Conservation (phyloP, 1,140 invertebrate species). For the Drosophila punjabiensis region DNA sequence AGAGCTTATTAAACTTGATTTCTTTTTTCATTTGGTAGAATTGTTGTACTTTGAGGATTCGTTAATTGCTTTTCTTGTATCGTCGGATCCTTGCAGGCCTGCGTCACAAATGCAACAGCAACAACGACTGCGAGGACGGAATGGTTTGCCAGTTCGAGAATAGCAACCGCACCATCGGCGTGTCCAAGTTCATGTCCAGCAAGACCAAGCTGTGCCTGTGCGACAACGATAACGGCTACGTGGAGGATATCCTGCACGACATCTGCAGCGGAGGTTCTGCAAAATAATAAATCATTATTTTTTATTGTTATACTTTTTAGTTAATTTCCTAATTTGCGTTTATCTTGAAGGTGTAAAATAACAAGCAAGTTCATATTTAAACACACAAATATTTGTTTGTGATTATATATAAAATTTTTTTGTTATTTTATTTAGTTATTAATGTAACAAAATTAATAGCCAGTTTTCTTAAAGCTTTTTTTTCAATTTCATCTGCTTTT, state of each 20-base stretch:
- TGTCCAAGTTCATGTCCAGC: constrained; percentile 75
- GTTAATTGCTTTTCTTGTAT: too few relatives aligned
- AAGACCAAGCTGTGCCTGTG: constrained; percentile 87
- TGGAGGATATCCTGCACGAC: constrained; percentile 86
- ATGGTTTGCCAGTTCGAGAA: constrained; percentile 86
- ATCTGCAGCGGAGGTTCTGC: constrained; percentile 86
- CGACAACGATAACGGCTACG: constrained; percentile 86
- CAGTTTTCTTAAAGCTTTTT: not conserved
- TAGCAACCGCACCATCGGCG: constrained; percentile 85
- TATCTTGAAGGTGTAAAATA: not conserved
- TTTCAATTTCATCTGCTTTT: not conserved
- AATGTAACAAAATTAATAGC: not conserved
- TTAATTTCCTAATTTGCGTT: not conserved
- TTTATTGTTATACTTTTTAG: not conserved
- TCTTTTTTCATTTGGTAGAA: too few relatives aligned
- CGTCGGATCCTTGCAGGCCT: constrained; percentile 80
- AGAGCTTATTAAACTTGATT: too few relatives aligned
- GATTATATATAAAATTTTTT: too few relatives aligned
- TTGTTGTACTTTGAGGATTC: not conserved
- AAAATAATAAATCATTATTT: not conserved
- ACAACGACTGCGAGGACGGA: constrained; percentile 87
- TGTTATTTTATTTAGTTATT: not conserved
- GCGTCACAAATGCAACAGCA: constrained; percentile 86
- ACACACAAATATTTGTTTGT: too few relatives aligned
- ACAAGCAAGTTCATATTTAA: too few relatives aligned